A percentile compares a stretch with the other conserved stretches of the same genome.
Conservation (phyloP, 2,113 vertebrate genomes). For the Sitta europaea region DNA sequence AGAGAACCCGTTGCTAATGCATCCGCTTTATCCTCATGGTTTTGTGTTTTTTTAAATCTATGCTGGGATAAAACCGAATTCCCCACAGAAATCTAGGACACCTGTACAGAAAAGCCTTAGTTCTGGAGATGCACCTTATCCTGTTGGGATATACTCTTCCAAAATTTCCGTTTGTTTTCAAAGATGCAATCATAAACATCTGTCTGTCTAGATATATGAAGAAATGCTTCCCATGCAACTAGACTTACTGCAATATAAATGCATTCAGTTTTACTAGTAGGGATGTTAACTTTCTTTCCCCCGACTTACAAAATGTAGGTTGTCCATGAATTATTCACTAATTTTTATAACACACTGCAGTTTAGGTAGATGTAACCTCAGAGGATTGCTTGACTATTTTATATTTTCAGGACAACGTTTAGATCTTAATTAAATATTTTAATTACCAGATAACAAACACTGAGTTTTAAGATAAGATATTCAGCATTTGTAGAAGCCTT, state of each 20-base stretch:
- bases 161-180: not conserved
- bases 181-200: not conserved
- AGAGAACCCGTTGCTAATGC: not conserved
- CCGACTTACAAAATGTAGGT: not conserved
- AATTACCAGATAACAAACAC: not conserved
- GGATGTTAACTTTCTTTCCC: not conserved
- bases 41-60: not conserved
- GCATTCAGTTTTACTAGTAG: not conserved
- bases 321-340: not conserved
- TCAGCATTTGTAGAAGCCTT: not conserved
- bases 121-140: not conserved
- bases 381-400: not conserved
- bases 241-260: not conserved
- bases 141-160: not conserved
- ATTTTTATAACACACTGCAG: not conserved
- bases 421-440: not conserved
- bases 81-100: not conserved
- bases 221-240: not conserved
- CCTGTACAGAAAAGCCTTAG: not conserved
- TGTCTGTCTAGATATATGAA: fast-evolving
- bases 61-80: not conserved
- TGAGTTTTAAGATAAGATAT: not conserved
- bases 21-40: too few species aligned
- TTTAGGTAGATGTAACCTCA: not conserved
- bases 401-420: not conserved